Percentiles rank a stretch among this genome's conserved stretches.
phyloP scores from a whole-genome alignment of 2,797 vertebrate genomes.

The Limosa lapponica region DNA sequence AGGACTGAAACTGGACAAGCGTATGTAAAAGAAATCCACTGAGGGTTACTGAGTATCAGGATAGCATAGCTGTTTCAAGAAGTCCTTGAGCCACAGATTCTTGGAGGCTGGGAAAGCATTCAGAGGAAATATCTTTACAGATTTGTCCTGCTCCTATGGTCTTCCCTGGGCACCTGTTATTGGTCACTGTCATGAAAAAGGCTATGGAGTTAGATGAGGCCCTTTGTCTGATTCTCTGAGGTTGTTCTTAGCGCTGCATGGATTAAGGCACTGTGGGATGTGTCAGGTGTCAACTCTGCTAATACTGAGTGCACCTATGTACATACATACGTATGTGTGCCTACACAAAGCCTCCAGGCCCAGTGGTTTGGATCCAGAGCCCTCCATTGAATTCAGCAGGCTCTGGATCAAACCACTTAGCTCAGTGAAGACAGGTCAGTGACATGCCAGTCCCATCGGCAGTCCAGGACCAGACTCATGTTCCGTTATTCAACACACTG shows the following conservation, averaged over 20 bases:
- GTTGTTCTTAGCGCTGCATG: background rate
- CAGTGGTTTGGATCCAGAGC: background rate
- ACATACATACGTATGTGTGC: too few species aligned
- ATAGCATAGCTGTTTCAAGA: background rate
- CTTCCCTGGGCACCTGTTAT: background rate
- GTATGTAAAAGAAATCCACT: background rate
- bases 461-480: fast-evolving
- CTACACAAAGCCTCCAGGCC: background rate
- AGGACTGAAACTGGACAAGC: background rate
- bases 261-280: background rate
- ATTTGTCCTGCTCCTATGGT: background rate
- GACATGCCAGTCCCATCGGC: fast-evolving
- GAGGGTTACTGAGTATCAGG: background rate
- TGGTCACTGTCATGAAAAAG: background rate
- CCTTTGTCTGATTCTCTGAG: background rate
- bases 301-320: background rate
- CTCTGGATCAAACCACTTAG: background rate
- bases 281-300: background rate
- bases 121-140: background rate
- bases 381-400: background rate
- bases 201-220: background rate
- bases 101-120: background rate
- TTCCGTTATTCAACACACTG: background rate
- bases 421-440: background rate
- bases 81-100: background rate